phyloP scores from a whole-genome alignment of 2,888 invertebrate genomes.

The Eristalis arbustorum region DNA sequence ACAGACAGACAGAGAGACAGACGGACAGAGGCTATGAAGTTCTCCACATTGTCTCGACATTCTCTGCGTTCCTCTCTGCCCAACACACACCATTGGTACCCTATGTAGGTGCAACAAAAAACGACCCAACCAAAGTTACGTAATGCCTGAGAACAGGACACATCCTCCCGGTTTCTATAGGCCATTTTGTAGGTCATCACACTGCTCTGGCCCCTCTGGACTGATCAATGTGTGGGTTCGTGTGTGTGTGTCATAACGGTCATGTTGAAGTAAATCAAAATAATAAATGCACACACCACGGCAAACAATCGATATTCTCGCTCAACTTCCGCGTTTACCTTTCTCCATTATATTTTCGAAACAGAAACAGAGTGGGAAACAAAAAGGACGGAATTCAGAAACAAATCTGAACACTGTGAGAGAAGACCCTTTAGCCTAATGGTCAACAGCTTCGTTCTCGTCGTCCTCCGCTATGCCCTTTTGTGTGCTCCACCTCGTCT shows the following conservation, averaged over 20 bases:
- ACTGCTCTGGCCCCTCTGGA: neutral
- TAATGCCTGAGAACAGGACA: neutral
- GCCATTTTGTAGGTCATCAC: slow-evolving; percentile 58
- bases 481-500: neutral
- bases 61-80: neutral
- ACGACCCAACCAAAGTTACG: neutral
- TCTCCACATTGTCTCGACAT: no score
- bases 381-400: neutral
- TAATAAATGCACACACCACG: slow-evolving; percentile 47
- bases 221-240: neutral
- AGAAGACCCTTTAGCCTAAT: slow-evolving; percentile 16
- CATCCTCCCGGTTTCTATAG: neutral
- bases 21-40: no score
- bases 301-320: slow-evolving; percentile 55
- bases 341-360: neutral
- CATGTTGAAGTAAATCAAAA: slow-evolving; percentile 53
- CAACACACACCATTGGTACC: neutral
- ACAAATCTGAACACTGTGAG: neutral
- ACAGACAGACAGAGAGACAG: no score
- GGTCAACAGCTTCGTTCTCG: slow-evolving; percentile 36
- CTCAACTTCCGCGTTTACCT: slow-evolving; percentile 50
- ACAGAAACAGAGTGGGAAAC: neutral
- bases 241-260: slow-evolving; percentile 44
- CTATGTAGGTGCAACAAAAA: neutral
- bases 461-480: neutral